Percentiles rank a stretch among this genome's conserved stretches.
Evolutionary conservation across 1,140 invertebrate species (phyloP).

Genomic region (Trichomalopsis sarcophagae): DNA sequence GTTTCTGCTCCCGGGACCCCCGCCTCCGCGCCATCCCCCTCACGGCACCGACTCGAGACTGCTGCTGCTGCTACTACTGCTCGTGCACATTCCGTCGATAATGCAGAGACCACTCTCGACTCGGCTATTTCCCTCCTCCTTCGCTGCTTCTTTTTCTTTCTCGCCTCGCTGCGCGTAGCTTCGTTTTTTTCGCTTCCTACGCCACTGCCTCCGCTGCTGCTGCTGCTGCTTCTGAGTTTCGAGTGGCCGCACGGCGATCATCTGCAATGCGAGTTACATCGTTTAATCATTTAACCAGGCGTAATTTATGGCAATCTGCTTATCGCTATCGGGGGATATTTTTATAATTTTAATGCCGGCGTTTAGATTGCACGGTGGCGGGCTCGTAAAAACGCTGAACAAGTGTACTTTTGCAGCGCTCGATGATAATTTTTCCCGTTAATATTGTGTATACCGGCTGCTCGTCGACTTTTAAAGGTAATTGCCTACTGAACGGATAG

Average conservation of each 20-base stretch:
- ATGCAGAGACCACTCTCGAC: slow-evolving; percentile 56
- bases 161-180: neutral
- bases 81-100: slow-evolving; percentile 62
- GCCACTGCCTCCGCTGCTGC: neutral
- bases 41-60: slow-evolving; percentile 42
- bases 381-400: neutral
- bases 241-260: slow-evolving; percentile 16
- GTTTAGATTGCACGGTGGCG: neutral
- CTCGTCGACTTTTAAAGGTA: neutral
- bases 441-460: neutral
- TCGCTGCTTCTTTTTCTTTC: neutral
- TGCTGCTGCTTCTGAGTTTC: neutral
- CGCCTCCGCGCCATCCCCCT: neutral
- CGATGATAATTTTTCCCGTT: neutral
- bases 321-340: neutral
- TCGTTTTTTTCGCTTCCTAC: slow-evolving; percentile 32
- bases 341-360: neutral
- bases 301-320: neutral
- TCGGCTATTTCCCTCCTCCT: slow-evolving; percentile 7
- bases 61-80: slow-evolving; percentile 28
- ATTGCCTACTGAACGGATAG: slow-evolving; percentile 14
- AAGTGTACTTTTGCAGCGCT: neutral
- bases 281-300: slow-evolving; percentile 2
- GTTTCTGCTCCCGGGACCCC: slow-evolving; percentile 48
- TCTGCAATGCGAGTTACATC: slow-evolving; percentile 31